Base-by-base conservation (phyloP, 2,113 vertebrate genomes). In the Caretta caretta region DNA sequence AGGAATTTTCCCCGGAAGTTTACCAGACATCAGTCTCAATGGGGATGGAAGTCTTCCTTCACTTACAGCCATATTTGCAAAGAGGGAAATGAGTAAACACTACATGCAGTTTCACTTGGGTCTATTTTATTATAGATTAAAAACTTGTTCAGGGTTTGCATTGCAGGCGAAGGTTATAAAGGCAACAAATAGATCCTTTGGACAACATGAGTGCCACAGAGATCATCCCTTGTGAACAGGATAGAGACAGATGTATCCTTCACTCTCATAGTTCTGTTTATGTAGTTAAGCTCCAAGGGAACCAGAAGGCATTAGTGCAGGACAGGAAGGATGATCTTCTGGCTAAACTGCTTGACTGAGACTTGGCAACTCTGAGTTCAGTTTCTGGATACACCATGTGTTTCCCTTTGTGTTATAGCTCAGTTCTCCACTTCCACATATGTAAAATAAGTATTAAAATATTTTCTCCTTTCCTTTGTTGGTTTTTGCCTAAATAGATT, bases 1-100 rank as follows among this genome's bases (percentile, higher is more conserved):
- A 94, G 78, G 94, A 98, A 97, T 98, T 96, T 90, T 97, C 93
- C 82, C 84, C 93, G 95, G 96, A 96, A 97, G 97, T 98, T 98
- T 97, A 59, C 31, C 92, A 94, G 87, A 78, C 87, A 98, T 98
- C 98, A 97, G 94, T 98, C 97, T 97, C 84, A 82, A 96, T 81
- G 59, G 87, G 89, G 83, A 96, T 88, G 83, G 50, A 96, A 96
- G 91, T 91, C 84, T 76, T 97, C 94, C 89, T 94, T 82, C 69
- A 96, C 94, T 97, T 96, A 95, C 93, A 94, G 76, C 50, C 16
- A 92, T 96, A 96, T 96, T 94, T 96, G 72, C 17, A 93, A 94
- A 95, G 75, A 75, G 76, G 49, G 53, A 93, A 95, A 84, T 42
- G 13, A 88, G 75, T 87, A 96, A 94, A 82, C 27, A 65, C 54